Percentiles rank a stretch among this genome's conserved stretches.
Conservation (phyloP, 2,113 vertebrate genomes). For the Murina feae region DNA sequence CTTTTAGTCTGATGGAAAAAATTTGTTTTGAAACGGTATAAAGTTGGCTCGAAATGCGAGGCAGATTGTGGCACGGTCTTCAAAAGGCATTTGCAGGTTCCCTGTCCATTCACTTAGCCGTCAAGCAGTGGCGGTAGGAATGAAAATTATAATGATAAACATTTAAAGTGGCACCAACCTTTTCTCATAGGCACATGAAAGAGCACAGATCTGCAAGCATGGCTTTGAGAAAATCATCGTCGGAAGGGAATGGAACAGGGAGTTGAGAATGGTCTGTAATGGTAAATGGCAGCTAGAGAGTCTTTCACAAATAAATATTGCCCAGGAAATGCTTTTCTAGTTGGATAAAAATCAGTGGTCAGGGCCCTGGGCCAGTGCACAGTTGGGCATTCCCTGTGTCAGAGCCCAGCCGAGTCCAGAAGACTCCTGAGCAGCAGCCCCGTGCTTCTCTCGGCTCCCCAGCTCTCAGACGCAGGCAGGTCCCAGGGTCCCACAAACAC, state of each 20-base stretch:
- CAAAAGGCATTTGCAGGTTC: slow-evolving; percentile 32
- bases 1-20: slow-evolving; percentile 62
- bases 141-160: not conserved
- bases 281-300: not conserved
- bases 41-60: slow-evolving; percentile 56
- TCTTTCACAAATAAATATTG: not conserved
- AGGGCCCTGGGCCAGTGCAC: not conserved
- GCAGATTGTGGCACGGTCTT: slow-evolving; percentile 36
- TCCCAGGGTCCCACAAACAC: not conserved
- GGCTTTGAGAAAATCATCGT: not conserved
- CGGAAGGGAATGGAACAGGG: slow-evolving; percentile 9
- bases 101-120: not conserved
- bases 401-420: not conserved
- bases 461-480: not conserved
- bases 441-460: not conserved
- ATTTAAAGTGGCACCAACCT: not conserved
- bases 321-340: not conserved
- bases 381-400: not conserved
- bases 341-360: not conserved
- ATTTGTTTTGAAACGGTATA: slow-evolving; percentile 60
- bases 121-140: not conserved
- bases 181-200: not conserved
- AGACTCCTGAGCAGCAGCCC: not conserved
- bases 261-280: not conserved
- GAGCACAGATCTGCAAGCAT: not conserved